A percentile compares a stretch with the other conserved stretches of the same genome.
Conservation (phyloP, 2,113 vertebrate genomes). For the Excalfactoria chinensis region DNA sequence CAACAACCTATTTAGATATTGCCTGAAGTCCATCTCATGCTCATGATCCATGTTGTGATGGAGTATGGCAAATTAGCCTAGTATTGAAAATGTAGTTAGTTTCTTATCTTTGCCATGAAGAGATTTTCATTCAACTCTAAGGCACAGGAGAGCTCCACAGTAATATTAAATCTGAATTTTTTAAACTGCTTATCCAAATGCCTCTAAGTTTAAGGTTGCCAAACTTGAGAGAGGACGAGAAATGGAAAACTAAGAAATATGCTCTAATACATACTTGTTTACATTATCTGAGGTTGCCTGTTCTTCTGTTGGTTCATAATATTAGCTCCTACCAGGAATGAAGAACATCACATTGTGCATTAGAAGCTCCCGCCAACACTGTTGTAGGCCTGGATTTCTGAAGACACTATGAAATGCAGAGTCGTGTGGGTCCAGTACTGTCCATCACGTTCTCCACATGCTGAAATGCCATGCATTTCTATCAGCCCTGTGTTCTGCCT, state of each 20-base stretch:
- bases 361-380: background rate
- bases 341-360: background rate
- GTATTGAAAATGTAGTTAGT: background rate
- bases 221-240: background rate
- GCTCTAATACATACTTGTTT: background rate
- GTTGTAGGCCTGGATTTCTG: background rate
- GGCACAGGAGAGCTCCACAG: background rate
- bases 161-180: background rate
- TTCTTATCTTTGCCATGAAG: background rate
- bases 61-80: background rate
- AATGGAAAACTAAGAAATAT: background rate
- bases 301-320: background rate
- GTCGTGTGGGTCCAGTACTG: background rate
- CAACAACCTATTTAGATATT: background rate
- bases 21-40: background rate
- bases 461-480: conserved; percentile 9
- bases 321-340: background rate
- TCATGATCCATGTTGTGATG: background rate
- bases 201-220: background rate
- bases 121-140: background rate
- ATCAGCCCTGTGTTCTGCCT: background rate
- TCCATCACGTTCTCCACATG: background rate
- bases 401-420: background rate
- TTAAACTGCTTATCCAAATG: background rate
- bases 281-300: background rate